phyloP scores from a whole-genome alignment of 2,797 vertebrate genomes.

The Psittacula echo region DNA sequence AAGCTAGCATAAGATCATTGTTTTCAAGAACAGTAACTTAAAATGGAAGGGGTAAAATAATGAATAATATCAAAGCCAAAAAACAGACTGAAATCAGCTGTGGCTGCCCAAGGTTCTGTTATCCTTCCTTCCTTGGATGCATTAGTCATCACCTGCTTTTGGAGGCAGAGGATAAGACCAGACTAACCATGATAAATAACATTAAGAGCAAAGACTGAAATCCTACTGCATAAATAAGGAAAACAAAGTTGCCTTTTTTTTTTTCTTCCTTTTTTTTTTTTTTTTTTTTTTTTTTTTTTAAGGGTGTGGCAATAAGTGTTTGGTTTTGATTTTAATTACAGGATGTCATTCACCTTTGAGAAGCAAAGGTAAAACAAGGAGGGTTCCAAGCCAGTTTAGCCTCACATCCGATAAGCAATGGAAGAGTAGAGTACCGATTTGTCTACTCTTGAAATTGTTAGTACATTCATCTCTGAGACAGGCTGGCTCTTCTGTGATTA shows the following conservation, averaged over 20 bases:
- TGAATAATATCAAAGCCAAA: slow-evolving; percentile 35
- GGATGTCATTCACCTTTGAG: slow-evolving; percentile 40
- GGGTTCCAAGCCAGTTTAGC: slow-evolving; percentile 44
- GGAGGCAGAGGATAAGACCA: slow-evolving; percentile 25
- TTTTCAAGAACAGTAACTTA: slow-evolving; percentile 25
- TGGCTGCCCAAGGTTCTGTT: not conserved
- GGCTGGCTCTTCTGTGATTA: slow-evolving; percentile 26
- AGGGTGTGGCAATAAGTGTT: not conserved
- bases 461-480: slow-evolving; percentile 35
- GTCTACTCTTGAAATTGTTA: slow-evolving; percentile 55
- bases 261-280: too few species aligned
- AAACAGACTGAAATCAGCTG: slow-evolving; percentile 32
- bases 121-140: slow-evolving; percentile 51
- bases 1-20: not conserved
- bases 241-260: not conserved
- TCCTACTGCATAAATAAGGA: slow-evolving; percentile 33
- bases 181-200: slow-evolving; percentile 49
- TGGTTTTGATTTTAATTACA: slow-evolving; percentile 55
- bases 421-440: slow-evolving; percentile 45
- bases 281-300: not conserved
- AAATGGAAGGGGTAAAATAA: slow-evolving; percentile 20
- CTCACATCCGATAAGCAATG: slow-evolving; percentile 23
- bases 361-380: slow-evolving; percentile 33
- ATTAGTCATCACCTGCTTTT: slow-evolving; percentile 63
- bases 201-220: slow-evolving; percentile 35